phyloP scores from a whole-genome alignment of 2,113 vertebrate genomes.

The Cettia cetti region DNA sequence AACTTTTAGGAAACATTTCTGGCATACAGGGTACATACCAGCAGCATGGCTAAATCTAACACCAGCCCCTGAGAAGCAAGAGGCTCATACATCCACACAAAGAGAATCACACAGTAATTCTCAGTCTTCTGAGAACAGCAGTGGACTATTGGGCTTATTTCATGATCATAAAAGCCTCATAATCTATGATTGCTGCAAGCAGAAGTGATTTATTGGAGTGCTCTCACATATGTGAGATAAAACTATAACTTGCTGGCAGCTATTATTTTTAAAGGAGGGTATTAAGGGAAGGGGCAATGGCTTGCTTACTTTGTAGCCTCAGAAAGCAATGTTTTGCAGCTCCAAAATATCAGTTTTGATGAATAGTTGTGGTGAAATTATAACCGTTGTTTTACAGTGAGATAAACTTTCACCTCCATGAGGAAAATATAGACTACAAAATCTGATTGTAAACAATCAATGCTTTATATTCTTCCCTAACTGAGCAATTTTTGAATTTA shows the following conservation, averaged over 20 bases:
- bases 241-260: conserved; percentile 61
- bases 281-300: conserved; percentile 54
- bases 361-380: conserved; percentile 67
- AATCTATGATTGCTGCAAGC: conserved; percentile 68
- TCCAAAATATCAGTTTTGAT: conserved; percentile 67
- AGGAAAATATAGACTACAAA: conserved; percentile 72
- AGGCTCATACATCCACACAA: conserved; percentile 1
- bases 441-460: conserved; percentile 67
- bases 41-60: conserved; percentile 42
- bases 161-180: conserved; percentile 72
- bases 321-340: conserved; percentile 52
- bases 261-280: conserved; percentile 46
- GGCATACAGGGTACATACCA: conserved; percentile 7
- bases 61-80: conserved; percentile 54
- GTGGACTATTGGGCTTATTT: conserved; percentile 72
- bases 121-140: conserved; percentile 65
- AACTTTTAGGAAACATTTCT: conserved; percentile 35
- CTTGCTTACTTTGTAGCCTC: conserved; percentile 54
- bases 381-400: conserved; percentile 59
- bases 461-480: conserved; percentile 63
- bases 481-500: conserved; percentile 72
- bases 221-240: conserved; percentile 66
- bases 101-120: conserved; percentile 61
- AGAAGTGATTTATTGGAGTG: conserved; percentile 74
- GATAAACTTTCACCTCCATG: conserved; percentile 69